phyloP scores from a whole-genome alignment of 2,113 vertebrate genomes.

The Turnix velox region DNA sequence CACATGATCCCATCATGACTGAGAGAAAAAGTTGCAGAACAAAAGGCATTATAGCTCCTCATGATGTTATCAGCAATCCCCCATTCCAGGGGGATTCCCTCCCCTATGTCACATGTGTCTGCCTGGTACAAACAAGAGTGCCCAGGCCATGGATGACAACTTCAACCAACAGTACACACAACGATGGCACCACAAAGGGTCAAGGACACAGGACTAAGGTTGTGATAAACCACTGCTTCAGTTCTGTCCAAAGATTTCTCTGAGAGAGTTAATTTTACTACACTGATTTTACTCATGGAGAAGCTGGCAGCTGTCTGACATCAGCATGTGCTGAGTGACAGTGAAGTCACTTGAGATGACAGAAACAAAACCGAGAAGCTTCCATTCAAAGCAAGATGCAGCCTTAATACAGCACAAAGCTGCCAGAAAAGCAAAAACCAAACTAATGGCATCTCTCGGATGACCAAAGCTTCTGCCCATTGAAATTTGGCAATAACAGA shows the following conservation, averaged over 20 bases:
- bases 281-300: background rate
- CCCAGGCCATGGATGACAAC: accelerated
- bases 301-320: background rate
- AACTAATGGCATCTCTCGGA: background rate
- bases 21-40: background rate
- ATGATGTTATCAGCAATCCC: background rate
- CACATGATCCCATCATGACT: background rate
- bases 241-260: background rate
- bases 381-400: background rate
- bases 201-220: background rate
- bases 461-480: background rate
- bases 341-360: background rate
- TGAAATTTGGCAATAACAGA: background rate
- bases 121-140: background rate
- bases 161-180: background rate
- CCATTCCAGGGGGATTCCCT: background rate
- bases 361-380: background rate
- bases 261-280: background rate
- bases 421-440: background rate
- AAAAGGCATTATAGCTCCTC: background rate
- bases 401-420: background rate
- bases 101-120: background rate
- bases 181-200: background rate
- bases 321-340: background rate
- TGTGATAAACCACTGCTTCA: background rate